Percentiles rank a stretch among this genome's conserved stretches.
Conservation (phyloP, 2,797 vertebrate genomes). For the Eidolon dupreanum region DNA sequence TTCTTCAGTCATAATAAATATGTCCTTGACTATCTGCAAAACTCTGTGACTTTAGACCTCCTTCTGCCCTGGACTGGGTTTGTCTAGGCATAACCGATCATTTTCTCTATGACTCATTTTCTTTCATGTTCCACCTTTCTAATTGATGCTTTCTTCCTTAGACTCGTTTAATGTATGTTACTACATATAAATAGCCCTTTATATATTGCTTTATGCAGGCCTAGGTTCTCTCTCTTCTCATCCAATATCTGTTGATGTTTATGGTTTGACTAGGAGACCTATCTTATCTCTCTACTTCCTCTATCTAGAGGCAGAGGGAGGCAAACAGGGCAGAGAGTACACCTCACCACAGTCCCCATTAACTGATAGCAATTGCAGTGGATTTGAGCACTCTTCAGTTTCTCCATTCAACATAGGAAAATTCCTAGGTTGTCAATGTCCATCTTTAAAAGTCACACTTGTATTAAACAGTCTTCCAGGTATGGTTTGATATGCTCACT, state of each 20-base stretch:
- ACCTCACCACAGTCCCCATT: background rate
- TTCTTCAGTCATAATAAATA: background rate
- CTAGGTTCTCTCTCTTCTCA: background rate
- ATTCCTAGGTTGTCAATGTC: background rate
- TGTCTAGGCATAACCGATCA: background rate
- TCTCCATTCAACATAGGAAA: background rate
- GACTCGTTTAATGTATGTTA: background rate
- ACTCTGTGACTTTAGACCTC: background rate
- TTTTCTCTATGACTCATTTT: background rate
- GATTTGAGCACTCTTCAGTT: background rate
- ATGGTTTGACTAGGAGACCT: background rate
- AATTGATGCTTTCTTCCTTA: constrained; percentile 12
- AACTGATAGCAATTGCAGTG: background rate
- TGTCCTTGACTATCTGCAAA: background rate
- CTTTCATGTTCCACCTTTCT: background rate
- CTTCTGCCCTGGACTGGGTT: background rate
- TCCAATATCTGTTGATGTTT: background rate
- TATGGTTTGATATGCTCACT: background rate
- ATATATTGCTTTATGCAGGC: background rate
- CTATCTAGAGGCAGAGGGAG: background rate
- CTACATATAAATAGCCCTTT: background rate
- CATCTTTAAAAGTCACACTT: background rate
- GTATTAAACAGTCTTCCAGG: background rate
- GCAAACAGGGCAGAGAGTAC: background rate
- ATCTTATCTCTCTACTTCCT: background rate